Conservation (phyloP, 2,888 invertebrate species). For the Pandemis cinnamomeana region DNA sequence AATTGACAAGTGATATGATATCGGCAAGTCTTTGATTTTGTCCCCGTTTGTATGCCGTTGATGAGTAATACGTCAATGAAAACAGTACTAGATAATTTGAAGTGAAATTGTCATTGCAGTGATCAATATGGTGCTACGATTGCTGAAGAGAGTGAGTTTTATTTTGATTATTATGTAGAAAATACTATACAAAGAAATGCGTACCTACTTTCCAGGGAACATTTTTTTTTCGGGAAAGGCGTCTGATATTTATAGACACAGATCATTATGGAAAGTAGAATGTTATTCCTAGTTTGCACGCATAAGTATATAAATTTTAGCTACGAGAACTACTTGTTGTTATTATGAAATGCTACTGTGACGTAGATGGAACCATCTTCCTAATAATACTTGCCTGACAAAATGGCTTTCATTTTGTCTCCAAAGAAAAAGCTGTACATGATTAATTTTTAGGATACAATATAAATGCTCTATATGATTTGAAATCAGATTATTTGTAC, state of each 20-base stretch:
- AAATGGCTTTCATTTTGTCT: too few species aligned
- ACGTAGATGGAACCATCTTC: too few species aligned
- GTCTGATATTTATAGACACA: neutral
- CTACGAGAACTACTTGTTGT: too few species aligned
- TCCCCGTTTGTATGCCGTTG: constrained; percentile 42
- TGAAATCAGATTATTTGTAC: too few species aligned
- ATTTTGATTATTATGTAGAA: constrained; percentile 22
- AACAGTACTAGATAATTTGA: constrained; percentile 40
- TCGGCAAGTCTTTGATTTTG: constrained; percentile 54
- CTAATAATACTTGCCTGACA: too few species aligned
- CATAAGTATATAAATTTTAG: too few species aligned
- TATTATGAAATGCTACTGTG: too few species aligned
- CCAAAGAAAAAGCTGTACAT: too few species aligned
- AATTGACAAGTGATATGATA: constrained; percentile 58
- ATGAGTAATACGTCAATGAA: constrained; percentile 40
- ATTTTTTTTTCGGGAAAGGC: neutral
- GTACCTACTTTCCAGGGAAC: neutral
- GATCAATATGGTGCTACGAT: constrained; percentile 52
- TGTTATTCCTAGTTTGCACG: too few species aligned
- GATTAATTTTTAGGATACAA: too few species aligned
- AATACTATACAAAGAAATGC: neutral
- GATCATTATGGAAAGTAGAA: neutral
- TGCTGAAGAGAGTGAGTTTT: constrained; percentile 49
- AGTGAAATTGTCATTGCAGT: constrained; percentile 19
- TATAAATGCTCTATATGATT: too few species aligned